phyloP scores from a whole-genome alignment of 2,888 invertebrate species.

The Hypolimnas misippus region DNA sequence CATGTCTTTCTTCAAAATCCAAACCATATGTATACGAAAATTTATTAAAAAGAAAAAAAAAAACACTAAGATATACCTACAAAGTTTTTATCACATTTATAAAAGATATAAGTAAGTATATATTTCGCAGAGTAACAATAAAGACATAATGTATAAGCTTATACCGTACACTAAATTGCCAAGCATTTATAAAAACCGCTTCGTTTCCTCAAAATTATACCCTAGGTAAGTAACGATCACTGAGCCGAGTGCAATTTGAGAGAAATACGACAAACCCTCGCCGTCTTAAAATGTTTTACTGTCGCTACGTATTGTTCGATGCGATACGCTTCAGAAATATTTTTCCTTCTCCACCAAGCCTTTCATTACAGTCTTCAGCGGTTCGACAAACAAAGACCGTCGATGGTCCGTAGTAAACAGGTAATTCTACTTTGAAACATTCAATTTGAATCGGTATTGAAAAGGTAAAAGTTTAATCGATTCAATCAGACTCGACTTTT shows the following conservation, averaged over 20 bases:
- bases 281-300: slow-evolving; percentile 64
- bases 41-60: too few species aligned
- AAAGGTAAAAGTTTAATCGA: slow-evolving; percentile 42
- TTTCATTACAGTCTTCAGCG: slow-evolving; percentile 24
- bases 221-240: slow-evolving; percentile 9
- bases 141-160: neutral
- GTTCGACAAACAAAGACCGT: slow-evolving; percentile 49
- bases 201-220: slow-evolving; percentile 15
- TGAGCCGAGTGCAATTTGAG: slow-evolving; percentile 55
- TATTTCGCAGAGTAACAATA: neutral
- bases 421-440: slow-evolving; percentile 30
- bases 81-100: too few species aligned
- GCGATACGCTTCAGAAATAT: slow-evolving; percentile 51
- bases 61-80: too few species aligned
- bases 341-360: slow-evolving; percentile 33
- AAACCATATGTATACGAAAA: too few species aligned
- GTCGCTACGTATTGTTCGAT: slow-evolving; percentile 54
- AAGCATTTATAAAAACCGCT: slow-evolving; percentile 13
- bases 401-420: slow-evolving; percentile 45
- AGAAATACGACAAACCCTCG: slow-evolving; percentile 56
- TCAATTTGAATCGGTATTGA: slow-evolving; percentile 34
- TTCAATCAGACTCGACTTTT: slow-evolving; percentile 46
- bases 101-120: too few species aligned
- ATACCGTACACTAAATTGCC: slow-evolving; percentile 1
- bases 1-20: too few species aligned